Evolutionary conservation across 1,140 invertebrate genomes (phyloP).

Genomic region (Brachionus angularis): DNA sequence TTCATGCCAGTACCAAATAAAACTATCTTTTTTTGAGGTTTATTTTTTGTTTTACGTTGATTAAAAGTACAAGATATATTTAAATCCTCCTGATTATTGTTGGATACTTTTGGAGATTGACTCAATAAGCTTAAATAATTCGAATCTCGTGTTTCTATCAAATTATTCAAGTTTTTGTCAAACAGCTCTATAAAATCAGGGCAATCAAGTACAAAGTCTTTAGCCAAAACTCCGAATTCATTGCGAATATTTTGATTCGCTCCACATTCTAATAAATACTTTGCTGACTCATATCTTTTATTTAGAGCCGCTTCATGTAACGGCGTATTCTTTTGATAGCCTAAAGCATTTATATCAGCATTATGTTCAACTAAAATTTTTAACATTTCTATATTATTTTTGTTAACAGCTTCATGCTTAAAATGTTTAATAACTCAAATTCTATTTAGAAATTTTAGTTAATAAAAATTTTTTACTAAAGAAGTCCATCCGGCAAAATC

Average conservation of each 20-base stretch:
- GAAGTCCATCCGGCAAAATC: slow-evolving; percentile 41
- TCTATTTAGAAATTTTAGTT: slow-evolving; percentile 25
- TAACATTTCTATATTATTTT: slow-evolving; percentile 36
- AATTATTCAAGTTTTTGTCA: neutral
- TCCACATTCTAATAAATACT: slow-evolving; percentile 37
- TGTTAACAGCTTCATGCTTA: slow-evolving; percentile 44
- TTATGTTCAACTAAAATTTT: slow-evolving; percentile 37
- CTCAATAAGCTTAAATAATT: too few species aligned
- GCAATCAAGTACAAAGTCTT: neutral
- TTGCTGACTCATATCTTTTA: slow-evolving; percentile 33
- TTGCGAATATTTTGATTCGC: slow-evolving; percentile 45
- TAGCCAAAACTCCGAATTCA: slow-evolving; percentile 41
- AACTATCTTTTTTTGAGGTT: neutral
- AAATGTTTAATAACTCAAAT: slow-evolving; percentile 18
- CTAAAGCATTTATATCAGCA: slow-evolving; percentile 44
- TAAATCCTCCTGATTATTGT: too few species aligned
- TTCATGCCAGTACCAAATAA: slow-evolving; percentile 29
- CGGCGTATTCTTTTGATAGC: slow-evolving; percentile 45
- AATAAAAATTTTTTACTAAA: slow-evolving; percentile 29
- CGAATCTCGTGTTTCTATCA: neutral
- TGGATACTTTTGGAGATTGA: too few species aligned
- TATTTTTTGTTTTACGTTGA: neutral
- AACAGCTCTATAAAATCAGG: slow-evolving; percentile 19
- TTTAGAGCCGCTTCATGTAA: slow-evolving; percentile 45
- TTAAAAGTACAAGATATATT: neutral